These are phyloP conservation scores for Selene dorsalis DNA, from an alignment of 2,797 vertebrate species.

Conservation along the genomic window DNA sequence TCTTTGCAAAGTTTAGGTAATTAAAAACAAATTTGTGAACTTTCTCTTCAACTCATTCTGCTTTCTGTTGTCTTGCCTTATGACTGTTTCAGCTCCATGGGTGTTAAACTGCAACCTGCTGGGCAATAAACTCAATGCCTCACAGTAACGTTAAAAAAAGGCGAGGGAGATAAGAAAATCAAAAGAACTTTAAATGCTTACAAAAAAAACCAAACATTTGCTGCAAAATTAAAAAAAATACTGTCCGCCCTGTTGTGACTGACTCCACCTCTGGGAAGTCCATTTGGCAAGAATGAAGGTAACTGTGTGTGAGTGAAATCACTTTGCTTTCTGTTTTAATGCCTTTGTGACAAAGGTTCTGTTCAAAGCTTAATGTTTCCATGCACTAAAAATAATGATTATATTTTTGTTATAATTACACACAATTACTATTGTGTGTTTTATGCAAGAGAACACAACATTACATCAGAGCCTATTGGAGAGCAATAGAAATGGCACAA, in stretches of 20 bases:
- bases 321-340: conserved; percentile 34
- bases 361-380: conserved; percentile 55
- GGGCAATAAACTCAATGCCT: conserved; percentile 27
- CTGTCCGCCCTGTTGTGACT: background rate
- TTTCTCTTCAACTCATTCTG: conserved; percentile 13
- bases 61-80: conserved; percentile 18
- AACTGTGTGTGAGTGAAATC: background rate
- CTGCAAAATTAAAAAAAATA: conserved; percentile 18
- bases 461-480: conserved; percentile 54
- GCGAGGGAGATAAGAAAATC: background rate
- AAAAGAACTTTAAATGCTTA: background rate
- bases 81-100: conserved; percentile 26
- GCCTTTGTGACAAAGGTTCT: conserved; percentile 46
- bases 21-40: conserved; percentile 46
- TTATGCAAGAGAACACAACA: conserved; percentile 30
- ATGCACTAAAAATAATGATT: conserved; percentile 59
- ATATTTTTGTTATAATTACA: conserved; percentile 57
- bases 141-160: background rate
- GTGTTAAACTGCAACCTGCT: conserved; percentile 37
- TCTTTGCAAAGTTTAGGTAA: conserved; percentile 11
- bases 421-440: conserved; percentile 44
- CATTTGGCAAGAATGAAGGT: conserved; percentile 28
- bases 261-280: conserved; percentile 15
- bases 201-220: conserved; percentile 5
- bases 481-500: conserved; percentile 55